Conservation (phyloP, 2,888 invertebrate species). For the Resseliella maxima region DNA sequence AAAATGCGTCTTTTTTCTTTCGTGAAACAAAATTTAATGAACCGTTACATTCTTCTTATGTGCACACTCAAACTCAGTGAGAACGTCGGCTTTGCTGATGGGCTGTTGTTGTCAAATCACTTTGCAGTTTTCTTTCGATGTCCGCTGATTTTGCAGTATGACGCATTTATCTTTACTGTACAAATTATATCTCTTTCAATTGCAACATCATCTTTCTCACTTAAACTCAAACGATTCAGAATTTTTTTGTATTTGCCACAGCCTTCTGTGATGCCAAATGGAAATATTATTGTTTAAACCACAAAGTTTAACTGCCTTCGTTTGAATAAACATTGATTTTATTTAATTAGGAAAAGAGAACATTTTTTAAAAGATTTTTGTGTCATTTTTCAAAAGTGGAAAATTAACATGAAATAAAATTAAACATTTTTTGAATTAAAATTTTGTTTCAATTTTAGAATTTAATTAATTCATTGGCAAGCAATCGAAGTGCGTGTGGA, state of each 20-base stretch:
- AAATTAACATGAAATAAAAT: too few species aligned
- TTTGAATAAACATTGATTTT: not conserved
- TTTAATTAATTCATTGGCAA: conserved; percentile 29
- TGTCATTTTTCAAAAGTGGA: too few species aligned
- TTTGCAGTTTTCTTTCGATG: conserved; percentile 39
- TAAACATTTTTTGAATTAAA: too few species aligned
- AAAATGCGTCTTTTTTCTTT: conserved; percentile 29
- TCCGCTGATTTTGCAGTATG: conserved; percentile 25
- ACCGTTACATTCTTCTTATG: conserved; percentile 49
- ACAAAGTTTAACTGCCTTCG: not conserved
- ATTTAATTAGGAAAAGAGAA: too few species aligned
- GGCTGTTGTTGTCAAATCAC: conserved; percentile 21
- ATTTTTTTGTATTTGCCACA: not conserved
- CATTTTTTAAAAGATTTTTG: too few species aligned
- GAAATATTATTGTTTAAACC: not conserved
- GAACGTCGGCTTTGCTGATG: not conserved
- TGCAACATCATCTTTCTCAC: conserved; percentile 44
- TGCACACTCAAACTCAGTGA: not conserved
- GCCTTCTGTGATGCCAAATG: conserved; percentile 9
- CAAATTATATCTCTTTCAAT: not conserved
- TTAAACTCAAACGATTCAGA: conserved; percentile 7
- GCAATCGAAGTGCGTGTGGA: conserved; percentile 79
- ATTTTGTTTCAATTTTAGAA: too few species aligned
- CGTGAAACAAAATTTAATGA: conserved; percentile 42
- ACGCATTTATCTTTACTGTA: not conserved